These are phyloP conservation scores for Trypoxylus dichotomus DNA, from an alignment of 1,140 invertebrate species.

Conservation along the genomic window DNA sequence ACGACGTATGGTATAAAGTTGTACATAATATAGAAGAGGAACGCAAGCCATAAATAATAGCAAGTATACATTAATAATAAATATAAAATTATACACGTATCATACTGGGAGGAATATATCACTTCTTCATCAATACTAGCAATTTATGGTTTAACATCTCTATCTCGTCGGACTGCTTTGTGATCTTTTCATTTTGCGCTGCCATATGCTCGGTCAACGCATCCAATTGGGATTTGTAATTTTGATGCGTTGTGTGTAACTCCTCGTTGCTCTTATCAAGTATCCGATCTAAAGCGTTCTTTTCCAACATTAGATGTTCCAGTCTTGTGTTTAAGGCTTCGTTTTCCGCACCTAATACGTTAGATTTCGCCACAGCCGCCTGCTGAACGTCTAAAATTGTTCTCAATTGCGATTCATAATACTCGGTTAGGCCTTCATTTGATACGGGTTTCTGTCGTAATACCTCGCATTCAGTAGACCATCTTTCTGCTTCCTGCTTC, in stretches of 20 bases:
- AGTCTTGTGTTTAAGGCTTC: slow-evolving; percentile 47
- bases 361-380: slow-evolving; percentile 43
- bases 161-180: slow-evolving; percentile 76
- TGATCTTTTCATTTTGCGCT: slow-evolving; percentile 86
- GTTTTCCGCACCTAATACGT: slow-evolving; percentile 47
- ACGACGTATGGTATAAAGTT: neutral
- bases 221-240: slow-evolving; percentile 86
- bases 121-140: slow-evolving; percentile 39
- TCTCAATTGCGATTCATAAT: slow-evolving; percentile 50
- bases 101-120: slow-evolving; percentile 33
- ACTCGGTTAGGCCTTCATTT: slow-evolving; percentile 47
- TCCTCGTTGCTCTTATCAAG: slow-evolving; percentile 53
- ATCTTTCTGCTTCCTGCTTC: slow-evolving; percentile 63
- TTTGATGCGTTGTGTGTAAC: slow-evolving; percentile 68
- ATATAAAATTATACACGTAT: neutral
- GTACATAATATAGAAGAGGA: neutral
- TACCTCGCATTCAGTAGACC: slow-evolving; percentile 61
- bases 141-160: slow-evolving; percentile 53
- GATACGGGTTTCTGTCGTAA: slow-evolving; percentile 50
- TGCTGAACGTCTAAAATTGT: slow-evolving; percentile 47
- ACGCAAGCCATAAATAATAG: neutral
- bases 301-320: slow-evolving; percentile 48
- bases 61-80: neutral
- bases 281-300: slow-evolving; percentile 47
- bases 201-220: slow-evolving; percentile 92